phyloP scores from a whole-genome alignment of 2,888 invertebrate species.

The Caenorhabditis japonica region DNA sequence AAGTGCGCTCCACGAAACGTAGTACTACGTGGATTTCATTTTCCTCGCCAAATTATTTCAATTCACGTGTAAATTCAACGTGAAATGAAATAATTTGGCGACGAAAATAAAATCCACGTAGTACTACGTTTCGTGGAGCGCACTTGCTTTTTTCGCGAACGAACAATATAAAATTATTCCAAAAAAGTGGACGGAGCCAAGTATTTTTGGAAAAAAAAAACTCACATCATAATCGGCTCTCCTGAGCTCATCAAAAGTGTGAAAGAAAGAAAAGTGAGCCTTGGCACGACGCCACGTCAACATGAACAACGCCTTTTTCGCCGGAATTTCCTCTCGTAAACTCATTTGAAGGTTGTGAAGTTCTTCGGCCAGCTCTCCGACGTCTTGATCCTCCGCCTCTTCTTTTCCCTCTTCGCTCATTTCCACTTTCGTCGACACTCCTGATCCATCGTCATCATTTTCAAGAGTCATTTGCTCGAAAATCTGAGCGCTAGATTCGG shows the following conservation, averaged over 20 bases:
- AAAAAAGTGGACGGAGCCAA: no score
- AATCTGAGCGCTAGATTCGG: slow-evolving; percentile 41
- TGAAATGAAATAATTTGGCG: no score
- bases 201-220: background rate
- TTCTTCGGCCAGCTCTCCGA: slow-evolving; percentile 54
- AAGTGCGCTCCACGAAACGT: no score
- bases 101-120: no score
- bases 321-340: slow-evolving; percentile 37
- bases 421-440: slow-evolving; percentile 5
- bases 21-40: no score
- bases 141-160: no score
- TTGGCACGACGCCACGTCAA: slow-evolving; percentile 43
- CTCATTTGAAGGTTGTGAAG: slow-evolving; percentile 42
- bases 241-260: slow-evolving; percentile 45
- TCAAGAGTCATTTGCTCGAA: slow-evolving; percentile 38
- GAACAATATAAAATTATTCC: no score
- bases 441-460: slow-evolving; percentile 10
- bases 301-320: slow-evolving; percentile 20
- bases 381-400: slow-evolving; percentile 45
- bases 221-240: slow-evolving; percentile 55
- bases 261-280: slow-evolving; percentile 52
- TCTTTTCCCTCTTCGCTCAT: slow-evolving; percentile 46
- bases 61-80: no score
- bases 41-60: no score
- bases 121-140: no score